Base-by-base conservation (phyloP, 2,888 invertebrate species). In the Erebia palarica region DNA sequence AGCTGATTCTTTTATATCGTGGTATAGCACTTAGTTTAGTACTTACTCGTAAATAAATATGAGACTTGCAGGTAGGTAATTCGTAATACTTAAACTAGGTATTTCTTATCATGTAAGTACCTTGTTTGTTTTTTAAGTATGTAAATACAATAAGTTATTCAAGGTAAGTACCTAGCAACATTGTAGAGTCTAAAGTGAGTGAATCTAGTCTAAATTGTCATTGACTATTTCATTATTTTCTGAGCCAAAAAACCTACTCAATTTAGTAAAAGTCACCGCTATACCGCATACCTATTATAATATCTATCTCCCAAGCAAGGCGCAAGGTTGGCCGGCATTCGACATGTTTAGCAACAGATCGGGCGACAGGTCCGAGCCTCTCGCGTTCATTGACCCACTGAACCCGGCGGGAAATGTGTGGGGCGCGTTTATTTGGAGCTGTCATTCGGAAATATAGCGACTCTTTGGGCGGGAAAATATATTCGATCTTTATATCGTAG, bases 341-440 rank as follows among this genome's bases (percentile, higher is more conserved):
- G 79, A 81, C 78, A 81, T 83, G 86, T 90, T 88, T 88, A 83
- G 88, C 87, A 87, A 87, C 86, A 78, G 82, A 84, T 84, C 86
- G 87, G 78, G 77, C 85, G 86, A 87, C 87, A 85, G 85, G 87
- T 90, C 85, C 78, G 82, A 67, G 71, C 78, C 75, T 76, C 77
- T 74, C 78, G 86, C 87, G 91, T 90, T 90, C 92, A 86, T 87
- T 90, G 91, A 91, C 92, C 91, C 79, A 92, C 84, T 92, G 91
- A 91, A 90, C 89, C 86, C 85, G 81, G 79, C 80, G 79, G 78
- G 81, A 80, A 80, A 79, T 76, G 78, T 78, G 76, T 78, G 76
- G 77, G 75, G 76, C 75, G 72, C 73, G 74, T 65, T 71, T 70
- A 70, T 76, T 73, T 70, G 73, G 75, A 74, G 68, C 74, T 76